Base-by-base conservation (phyloP, 2,888 invertebrate species). In the Andrena bicolor region DNA sequence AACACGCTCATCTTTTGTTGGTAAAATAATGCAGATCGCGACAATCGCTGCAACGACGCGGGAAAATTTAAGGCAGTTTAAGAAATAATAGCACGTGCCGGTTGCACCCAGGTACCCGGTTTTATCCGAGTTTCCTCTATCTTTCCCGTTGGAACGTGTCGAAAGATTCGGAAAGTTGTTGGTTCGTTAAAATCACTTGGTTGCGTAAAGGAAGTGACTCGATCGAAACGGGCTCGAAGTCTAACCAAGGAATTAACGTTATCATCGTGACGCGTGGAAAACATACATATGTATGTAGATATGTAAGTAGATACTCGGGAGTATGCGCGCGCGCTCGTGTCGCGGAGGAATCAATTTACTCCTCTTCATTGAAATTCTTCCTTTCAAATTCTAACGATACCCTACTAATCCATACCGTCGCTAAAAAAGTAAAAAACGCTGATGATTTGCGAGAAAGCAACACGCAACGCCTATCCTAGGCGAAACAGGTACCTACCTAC, bases 251-350 rank as follows among this genome's bases (percentile, higher is more conserved):
- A 81, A 80, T 80, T 32, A 48, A 76, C 74, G 69, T 79, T 81
- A 80, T 81, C 81, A 81, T 80, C 80, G 80, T 81, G 81, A 81
- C 81, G 69, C 53, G 79, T 60, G 61, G 30, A 80, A 78, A 78
- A 61, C 51, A 53, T 51, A 13, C 58, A 76, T 56, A 68, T 41
- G 61, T 13, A 61, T 53, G 30, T 8, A 30, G 49, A 10, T n/a
- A 26, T 3, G 3, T 26, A 26, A 7, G 35, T 8, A 6, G 20
- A 41, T 7, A 16, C 63, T 5, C 4, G 13, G 41, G 60, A 7
- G 53, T 30, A n/a, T 10, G n/a, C 35, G 26, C n/a, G 28, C 53
- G 26, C 13, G 30, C 30, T n/a, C 28, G 10, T n/a, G 41, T 13
- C 30, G 16, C 32, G 1, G 23, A 28, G 13, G 30, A 51, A 53